phyloP scores from a whole-genome alignment of 2,888 invertebrate species.

The Drosophila falleni region DNA sequence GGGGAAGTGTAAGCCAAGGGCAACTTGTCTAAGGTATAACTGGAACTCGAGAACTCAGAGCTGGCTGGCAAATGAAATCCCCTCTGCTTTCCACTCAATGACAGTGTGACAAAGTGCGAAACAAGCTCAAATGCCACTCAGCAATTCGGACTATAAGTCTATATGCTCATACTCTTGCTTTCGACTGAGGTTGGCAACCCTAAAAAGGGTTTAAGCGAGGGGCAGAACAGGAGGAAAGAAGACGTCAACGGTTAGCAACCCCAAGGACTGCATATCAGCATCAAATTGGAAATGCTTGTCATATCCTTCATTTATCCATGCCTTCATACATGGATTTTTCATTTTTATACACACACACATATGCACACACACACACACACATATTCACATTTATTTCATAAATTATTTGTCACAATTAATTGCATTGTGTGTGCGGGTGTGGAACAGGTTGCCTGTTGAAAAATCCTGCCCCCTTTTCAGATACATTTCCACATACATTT shows the following conservation, averaged over 20 bases:
- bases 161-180: neutral
- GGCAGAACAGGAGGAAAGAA: constrained; percentile 16
- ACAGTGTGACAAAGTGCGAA: constrained; percentile 66
- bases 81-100: constrained; percentile 26
- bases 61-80: constrained; percentile 31
- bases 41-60: neutral
- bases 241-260: constrained; percentile 51
- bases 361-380: constrained; percentile 10
- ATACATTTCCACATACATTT: constrained; percentile 55
- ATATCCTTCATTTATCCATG: constrained; percentile 83
- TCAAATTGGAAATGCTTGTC: constrained; percentile 85
- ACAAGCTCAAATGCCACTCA: constrained; percentile 73
- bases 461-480: constrained; percentile 7
- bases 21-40: neutral
- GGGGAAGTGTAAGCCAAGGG: neutral
- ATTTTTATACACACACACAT: constrained; percentile 54
- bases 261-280: constrained; percentile 63
- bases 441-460: constrained; percentile 37
- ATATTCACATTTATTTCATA: constrained; percentile 73
- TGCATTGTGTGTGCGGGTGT: constrained; percentile 81
- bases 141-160: constrained; percentile 8
- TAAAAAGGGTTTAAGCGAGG: constrained; percentile 70
- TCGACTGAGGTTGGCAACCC: constrained; percentile 30
- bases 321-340: constrained; percentile 68
- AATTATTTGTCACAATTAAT: constrained; percentile 83